Evolutionary conservation across 2,888 invertebrate species (phyloP).

Genomic region (Scaptomyza polygonia): DNA sequence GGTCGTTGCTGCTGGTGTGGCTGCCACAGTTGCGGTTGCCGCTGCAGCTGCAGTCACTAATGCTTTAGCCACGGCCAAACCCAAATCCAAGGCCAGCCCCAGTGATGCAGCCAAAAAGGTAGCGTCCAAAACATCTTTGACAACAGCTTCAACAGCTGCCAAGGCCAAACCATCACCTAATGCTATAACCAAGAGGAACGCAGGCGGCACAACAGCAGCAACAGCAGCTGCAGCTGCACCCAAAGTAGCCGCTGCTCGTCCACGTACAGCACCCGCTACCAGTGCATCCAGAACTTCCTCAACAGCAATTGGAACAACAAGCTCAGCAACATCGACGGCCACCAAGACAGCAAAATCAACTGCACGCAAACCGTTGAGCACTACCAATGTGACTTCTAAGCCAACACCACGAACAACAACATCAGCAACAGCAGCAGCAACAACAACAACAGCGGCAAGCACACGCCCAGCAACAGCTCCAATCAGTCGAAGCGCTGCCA

Average conservation of each 20-base stretch:
- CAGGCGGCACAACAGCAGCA: constrained; percentile 21
- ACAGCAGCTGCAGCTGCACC: constrained; percentile 21
- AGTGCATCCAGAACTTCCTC: constrained; percentile 35
- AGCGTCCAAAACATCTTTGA: constrained; percentile 27
- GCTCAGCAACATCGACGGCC: constrained; percentile 36
- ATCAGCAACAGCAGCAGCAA: constrained; percentile 10
- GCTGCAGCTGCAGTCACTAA: constrained; percentile 38
- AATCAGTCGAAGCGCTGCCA: constrained; percentile 25
- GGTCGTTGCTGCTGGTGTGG: constrained; percentile 11
- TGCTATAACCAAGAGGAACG: constrained; percentile 35
- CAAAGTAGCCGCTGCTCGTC: constrained; percentile 56
- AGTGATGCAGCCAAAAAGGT: constrained; percentile 59
- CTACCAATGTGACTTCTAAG: constrained; percentile 47
- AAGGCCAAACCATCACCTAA: constrained; percentile 52
- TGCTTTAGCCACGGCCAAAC: constrained; percentile 35
- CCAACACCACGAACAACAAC: constrained; percentile 41
- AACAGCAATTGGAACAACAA: constrained; percentile 47
- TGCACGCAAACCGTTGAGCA: constrained; percentile 56
- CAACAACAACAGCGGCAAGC: constrained; percentile 21
- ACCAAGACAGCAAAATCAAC: constrained; percentile 44
- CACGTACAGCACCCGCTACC: constrained; percentile 70
- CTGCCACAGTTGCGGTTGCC: constrained; percentile 27
- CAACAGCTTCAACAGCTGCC: constrained; percentile 14
- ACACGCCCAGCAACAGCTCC: constrained; percentile 66
- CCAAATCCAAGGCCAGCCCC: constrained; percentile 50